Conservation (phyloP, 1,140 invertebrate genomes). For the Habropoda laboriosa region DNA sequence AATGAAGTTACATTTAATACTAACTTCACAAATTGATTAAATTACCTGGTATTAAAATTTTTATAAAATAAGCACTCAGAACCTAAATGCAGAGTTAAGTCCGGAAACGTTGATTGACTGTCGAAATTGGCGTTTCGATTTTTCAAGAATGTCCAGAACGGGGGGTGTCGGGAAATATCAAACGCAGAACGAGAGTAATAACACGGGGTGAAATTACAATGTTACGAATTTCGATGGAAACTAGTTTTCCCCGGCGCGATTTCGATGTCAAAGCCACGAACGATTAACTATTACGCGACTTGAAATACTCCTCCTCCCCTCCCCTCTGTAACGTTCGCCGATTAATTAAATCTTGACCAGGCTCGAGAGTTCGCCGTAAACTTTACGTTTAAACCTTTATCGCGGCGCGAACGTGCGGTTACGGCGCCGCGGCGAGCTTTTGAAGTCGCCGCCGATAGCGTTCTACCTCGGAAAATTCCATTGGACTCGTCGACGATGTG, state of each 20-base stretch:
- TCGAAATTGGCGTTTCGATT: no score
- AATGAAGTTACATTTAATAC: no score
- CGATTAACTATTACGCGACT: slow-evolving; percentile 16
- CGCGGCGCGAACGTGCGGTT: neutral
- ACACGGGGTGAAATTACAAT: neutral
- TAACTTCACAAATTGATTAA: no score
- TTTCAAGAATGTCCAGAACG: neutral
- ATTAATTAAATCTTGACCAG: slow-evolving; percentile 28
- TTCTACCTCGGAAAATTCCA: slow-evolving; percentile 27
- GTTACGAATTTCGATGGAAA: slow-evolving; percentile 1
- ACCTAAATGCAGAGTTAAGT: neutral
- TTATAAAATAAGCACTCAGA: no score
- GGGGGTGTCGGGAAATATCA: neutral
- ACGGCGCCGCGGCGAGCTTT: neutral
- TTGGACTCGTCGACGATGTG: no score
- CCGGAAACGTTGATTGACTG: neutral
- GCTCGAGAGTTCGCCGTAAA: neutral
- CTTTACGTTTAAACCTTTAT: slow-evolving; percentile 8
- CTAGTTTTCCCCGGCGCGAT: slow-evolving; percentile 1
- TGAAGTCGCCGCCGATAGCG: neutral
- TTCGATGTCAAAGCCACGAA: neutral
- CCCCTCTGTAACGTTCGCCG: neutral
- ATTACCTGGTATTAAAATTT: no score
- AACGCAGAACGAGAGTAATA: neutral
- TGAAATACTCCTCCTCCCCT: slow-evolving; percentile 12